Evolutionary conservation across 2,888 invertebrate genomes (phyloP), one percentile per base, ranked within the genome.

Genomic region (Dromius quadrimaculatus): DNA sequence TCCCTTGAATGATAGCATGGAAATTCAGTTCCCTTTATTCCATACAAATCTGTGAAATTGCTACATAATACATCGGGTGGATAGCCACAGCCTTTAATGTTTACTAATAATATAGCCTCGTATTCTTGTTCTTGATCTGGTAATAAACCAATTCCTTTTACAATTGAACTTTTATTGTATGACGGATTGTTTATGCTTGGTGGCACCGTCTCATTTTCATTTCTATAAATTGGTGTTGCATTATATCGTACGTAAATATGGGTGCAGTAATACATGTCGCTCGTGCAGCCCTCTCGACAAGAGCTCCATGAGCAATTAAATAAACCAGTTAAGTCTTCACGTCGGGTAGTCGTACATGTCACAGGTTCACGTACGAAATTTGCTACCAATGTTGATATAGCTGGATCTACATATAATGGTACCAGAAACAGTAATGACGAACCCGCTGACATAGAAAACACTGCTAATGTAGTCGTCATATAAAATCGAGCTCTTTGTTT

Each of bases 21-120:
- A 76, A 89, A 90, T 76, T 81, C 81, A 8, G 89, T 88, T 54
- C 92, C 92, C 75, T 89, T 88, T 75, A 84, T 86, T 28, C 92
- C 92, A 79, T 89, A 90, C 74, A 86, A 87, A 66, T 86, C 86
- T 8, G 91, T 90, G 80, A 92, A 93, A 79, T 91, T 91, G 74
- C 87, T 87, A 82, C 93, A 93, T 77, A 90, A 88, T 71, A 93
- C 91, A 54, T 85, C 83, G 36, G 93, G 93, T 9, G 93, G 93
- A 80, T 92, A 93, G 5, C 93, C 93, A 81, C 93, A 93, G 68
- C 93, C 93, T 79, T 92, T 93, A 78, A 92, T 92, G 82, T 93
- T 93, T 63, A 92, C 92, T 79, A 90, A 86, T 54, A 93, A 79
- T 32, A 87, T 84, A 23, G 87, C 87, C 77, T 87, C 86, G 41